These are phyloP conservation scores for Taenioides sp. DNA, from an alignment of 2,797 vertebrate species.

Conservation along the genomic window DNA sequence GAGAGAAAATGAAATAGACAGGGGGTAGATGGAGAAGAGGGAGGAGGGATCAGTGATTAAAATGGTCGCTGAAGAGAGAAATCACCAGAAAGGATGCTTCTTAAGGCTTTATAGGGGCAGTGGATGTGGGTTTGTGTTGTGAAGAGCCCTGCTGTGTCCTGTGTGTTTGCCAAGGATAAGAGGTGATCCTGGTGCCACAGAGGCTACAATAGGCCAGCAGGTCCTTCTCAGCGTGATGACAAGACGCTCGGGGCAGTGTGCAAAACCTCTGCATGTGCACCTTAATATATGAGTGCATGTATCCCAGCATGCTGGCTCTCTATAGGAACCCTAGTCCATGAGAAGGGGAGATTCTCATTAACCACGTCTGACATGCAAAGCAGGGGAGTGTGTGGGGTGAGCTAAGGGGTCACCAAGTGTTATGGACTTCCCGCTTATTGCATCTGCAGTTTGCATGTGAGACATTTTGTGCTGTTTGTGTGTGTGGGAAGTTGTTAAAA, in stretches of 20 bases:
- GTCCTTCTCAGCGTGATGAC: constrained; percentile 65
- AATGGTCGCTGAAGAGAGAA: constrained; percentile 49
- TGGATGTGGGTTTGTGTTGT: constrained; percentile 34
- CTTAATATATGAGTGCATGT: constrained; percentile 41
- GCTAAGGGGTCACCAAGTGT: constrained; percentile 62
- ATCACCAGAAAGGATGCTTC: constrained; percentile 35
- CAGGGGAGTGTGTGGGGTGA: constrained; percentile 56
- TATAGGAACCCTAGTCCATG: constrained; percentile 53
- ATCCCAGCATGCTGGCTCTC: constrained; percentile 63
- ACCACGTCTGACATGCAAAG: constrained; percentile 68
- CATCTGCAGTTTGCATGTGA: constrained; percentile 47
- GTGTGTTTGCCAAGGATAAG: constrained; percentile 52
- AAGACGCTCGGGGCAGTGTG: constrained; percentile 49
- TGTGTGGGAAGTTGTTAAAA: constrained; percentile 15
- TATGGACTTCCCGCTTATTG: constrained; percentile 44
- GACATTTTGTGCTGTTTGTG: not conserved
- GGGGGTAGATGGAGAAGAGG: constrained; percentile 46
- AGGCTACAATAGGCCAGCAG: constrained; percentile 69
- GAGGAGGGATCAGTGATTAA: constrained; percentile 51
- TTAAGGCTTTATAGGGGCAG: constrained; percentile 28
- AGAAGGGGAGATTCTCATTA: constrained; percentile 62
- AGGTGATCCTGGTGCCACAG: constrained; percentile 64
- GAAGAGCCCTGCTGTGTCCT: constrained; percentile 43
- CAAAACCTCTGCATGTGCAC: constrained; percentile 28
- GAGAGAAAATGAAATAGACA: constrained; percentile 58